These are phyloP conservation scores for Crenichthys baileyi DNA, from an alignment of 2,797 vertebrate genomes.

Conservation along the genomic window DNA sequence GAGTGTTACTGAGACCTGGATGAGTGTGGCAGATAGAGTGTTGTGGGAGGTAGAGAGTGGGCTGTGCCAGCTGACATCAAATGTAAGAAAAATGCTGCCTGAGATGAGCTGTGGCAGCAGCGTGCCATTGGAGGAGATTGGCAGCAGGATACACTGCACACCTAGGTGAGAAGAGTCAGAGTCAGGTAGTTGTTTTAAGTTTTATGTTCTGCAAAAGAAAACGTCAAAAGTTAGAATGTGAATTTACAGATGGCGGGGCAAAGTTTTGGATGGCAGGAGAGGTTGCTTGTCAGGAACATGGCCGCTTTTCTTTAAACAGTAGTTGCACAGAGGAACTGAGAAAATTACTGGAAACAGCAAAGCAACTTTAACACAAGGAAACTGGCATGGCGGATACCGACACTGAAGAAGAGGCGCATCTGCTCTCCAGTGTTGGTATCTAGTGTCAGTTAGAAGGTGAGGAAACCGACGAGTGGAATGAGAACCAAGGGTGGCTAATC, in stretches of 20 bases:
- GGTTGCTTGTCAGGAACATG: too few species aligned
- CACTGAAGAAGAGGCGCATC: too few species aligned
- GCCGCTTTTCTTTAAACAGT: too few species aligned
- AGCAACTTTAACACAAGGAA: neutral
- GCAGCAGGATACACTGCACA: slow-evolving; percentile 40
- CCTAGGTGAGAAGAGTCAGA: slow-evolving; percentile 1
- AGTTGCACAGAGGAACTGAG: too few species aligned
- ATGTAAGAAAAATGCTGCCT: slow-evolving; percentile 66
- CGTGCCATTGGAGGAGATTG: slow-evolving; percentile 52
- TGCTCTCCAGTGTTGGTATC: too few species aligned
- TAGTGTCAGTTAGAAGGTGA: neutral
- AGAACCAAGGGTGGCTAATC: neutral
- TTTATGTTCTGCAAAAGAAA: too few species aligned
- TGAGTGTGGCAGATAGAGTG: slow-evolving; percentile 49
- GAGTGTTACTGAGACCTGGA: slow-evolving; percentile 60
- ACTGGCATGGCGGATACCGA: neutral
- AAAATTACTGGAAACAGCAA: too few species aligned
- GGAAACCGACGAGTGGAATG: neutral
- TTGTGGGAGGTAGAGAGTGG: slow-evolving; percentile 54
- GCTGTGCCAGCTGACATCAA: slow-evolving; percentile 70
- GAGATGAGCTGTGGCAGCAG: slow-evolving; percentile 60
- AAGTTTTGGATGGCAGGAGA: too few species aligned
- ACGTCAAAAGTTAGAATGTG: too few species aligned
- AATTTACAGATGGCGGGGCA: too few species aligned
- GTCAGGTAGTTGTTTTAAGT: neutral